Conservation (phyloP, 1,140 invertebrate genomes). For the Hydropsyche tenuis region DNA sequence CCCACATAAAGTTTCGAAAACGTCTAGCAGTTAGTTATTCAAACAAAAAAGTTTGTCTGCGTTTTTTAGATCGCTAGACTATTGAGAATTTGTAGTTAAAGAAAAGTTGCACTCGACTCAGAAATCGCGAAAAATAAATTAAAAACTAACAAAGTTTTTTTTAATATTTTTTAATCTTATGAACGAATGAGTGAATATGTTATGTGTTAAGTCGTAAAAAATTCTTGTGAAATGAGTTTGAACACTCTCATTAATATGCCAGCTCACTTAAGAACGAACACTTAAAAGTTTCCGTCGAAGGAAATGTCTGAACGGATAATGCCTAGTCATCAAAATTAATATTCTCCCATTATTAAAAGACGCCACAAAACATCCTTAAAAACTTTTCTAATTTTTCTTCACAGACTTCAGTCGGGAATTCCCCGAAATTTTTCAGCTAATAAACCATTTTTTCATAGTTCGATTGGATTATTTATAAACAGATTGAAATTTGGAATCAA, state of each 20-base stretch:
- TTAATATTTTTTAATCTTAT: too few species aligned
- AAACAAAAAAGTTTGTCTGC: constrained; percentile 39
- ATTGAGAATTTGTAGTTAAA: too few species aligned
- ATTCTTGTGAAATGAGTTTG: constrained; percentile 19
- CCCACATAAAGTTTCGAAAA: background rate
- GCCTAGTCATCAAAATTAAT: constrained; percentile 36
- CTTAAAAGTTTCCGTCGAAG: constrained; percentile 33
- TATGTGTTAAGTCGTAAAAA: constrained; percentile 18
- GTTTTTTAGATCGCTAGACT: background rate
- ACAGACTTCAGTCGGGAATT: background rate
- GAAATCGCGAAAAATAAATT: too few species aligned
- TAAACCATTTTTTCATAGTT: background rate
- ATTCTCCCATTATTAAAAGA: constrained; percentile 34
- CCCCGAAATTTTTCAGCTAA: background rate
- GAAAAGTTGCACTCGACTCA: background rate
- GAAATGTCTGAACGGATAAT: constrained; percentile 29
- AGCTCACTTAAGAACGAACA: constrained; percentile 27
- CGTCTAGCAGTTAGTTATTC: constrained; percentile 39
- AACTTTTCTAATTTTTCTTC: constrained; percentile 27
- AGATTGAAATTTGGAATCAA: too few species aligned
- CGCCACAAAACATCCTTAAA: constrained; percentile 31
- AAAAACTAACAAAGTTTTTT: too few species aligned
- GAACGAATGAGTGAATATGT: background rate
- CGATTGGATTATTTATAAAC: background rate
- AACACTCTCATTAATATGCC: constrained; percentile 30